These are phyloP conservation scores for Trypoxylon attenuatum DNA, from an alignment of 2,888 invertebrate genomes.

Conservation along the genomic window DNA sequence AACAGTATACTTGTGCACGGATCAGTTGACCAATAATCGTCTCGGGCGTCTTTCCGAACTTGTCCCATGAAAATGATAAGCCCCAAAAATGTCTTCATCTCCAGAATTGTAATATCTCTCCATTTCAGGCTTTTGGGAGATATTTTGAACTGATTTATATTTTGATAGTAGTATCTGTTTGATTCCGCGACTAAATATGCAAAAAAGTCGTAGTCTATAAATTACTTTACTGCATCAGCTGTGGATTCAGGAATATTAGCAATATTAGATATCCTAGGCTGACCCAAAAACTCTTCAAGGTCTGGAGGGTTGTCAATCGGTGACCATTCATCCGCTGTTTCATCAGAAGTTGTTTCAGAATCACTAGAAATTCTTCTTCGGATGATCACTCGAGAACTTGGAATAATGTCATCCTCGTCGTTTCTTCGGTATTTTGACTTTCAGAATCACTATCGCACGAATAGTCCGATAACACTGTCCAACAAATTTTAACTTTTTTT, in stretches of 20 bases:
- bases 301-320: slow-evolving; percentile 28
- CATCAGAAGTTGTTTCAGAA: slow-evolving; percentile 23
- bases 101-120: slow-evolving; percentile 14
- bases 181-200: slow-evolving; percentile 16
- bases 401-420: slow-evolving; percentile 24
- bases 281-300: slow-evolving; percentile 30
- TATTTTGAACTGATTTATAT: background rate
- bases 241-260: slow-evolving; percentile 27
- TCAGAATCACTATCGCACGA: slow-evolving; percentile 23
- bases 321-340: slow-evolving; percentile 30
- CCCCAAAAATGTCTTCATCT: slow-evolving; percentile 29
- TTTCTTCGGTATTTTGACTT: slow-evolving; percentile 28
- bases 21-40: slow-evolving; percentile 36
- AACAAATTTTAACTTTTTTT: too few species aligned
- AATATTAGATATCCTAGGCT: slow-evolving; percentile 19
- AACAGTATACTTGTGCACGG: slow-evolving; percentile 16
- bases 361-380: slow-evolving; percentile 22
- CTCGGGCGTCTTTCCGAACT: slow-evolving; percentile 12
- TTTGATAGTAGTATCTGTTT: slow-evolving; percentile 29
- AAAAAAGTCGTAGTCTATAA: slow-evolving; percentile 39
- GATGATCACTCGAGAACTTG: slow-evolving; percentile 18
- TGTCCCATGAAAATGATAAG: slow-evolving; percentile 31
- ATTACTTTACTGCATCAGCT: slow-evolving; percentile 26
- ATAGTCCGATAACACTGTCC: slow-evolving; percentile 17
- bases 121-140: background rate